A percentile compares a stretch with the other conserved stretches of the same genome.
These are phyloP conservation scores for Oenanthe oenanthe DNA, from an alignment of 2,113 vertebrate genomes.

Conservation along the genomic window DNA sequence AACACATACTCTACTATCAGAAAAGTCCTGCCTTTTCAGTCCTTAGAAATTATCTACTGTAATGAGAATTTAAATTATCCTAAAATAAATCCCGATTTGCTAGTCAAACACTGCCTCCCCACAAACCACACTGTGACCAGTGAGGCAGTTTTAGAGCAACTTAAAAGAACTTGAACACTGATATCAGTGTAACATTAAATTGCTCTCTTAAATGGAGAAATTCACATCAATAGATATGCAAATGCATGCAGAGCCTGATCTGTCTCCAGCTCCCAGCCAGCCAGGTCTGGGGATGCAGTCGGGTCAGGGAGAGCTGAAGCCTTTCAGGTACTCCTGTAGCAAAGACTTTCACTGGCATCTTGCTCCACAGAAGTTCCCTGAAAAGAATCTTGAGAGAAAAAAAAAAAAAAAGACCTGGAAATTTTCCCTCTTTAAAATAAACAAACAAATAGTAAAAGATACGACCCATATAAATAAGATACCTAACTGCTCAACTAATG, in stretches of 20 bases:
- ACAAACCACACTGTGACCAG: not conserved
- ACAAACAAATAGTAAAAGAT: not conserved
- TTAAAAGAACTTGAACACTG: not conserved
- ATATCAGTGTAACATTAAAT: not conserved
- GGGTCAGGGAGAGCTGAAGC: not conserved
- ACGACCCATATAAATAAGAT: not conserved
- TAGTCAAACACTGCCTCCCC: not conserved
- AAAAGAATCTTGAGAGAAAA: not conserved
- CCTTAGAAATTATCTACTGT: not conserved
- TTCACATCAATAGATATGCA: not conserved
- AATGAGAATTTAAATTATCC: slow-evolving; percentile 33
- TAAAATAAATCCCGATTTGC: not conserved
- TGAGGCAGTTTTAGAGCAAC: not conserved
- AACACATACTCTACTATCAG: slow-evolving; percentile 23
- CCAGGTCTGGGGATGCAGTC: not conserved
- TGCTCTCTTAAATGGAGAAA: not conserved
- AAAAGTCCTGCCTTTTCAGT: not conserved
- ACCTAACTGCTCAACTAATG: not conserved
- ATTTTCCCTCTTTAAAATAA: not conserved
- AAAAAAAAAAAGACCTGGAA: not conserved
- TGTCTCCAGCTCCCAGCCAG: not conserved
- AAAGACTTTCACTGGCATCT: not conserved
- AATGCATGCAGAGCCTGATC: not conserved
- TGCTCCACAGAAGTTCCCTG: not conserved
- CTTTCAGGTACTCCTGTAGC: not conserved